These are phyloP conservation scores for Chaetura pelagica DNA, from an alignment of 2,113 vertebrate species.

Conservation along the genomic window DNA sequence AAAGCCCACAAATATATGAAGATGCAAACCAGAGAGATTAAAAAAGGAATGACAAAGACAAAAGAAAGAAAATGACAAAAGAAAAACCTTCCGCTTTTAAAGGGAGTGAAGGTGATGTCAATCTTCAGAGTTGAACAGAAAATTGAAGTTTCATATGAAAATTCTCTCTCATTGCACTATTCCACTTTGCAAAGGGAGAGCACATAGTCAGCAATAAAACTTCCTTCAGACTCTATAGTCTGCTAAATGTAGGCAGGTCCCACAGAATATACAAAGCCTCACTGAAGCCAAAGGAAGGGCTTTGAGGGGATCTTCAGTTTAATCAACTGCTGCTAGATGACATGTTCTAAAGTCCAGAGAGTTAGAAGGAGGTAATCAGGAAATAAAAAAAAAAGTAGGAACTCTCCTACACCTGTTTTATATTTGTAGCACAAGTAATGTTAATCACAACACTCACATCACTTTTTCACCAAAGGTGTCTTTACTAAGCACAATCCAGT, in stretches of 20 bases:
- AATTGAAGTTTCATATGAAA: neutral
- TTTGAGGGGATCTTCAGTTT: neutral
- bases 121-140: too few species aligned
- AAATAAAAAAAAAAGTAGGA: neutral
- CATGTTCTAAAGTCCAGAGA: neutral
- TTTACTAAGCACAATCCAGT: neutral
- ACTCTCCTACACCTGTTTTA: neutral
- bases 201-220: neutral
- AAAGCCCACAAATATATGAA: neutral
- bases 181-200: neutral
- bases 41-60: neutral
- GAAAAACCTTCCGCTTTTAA: neutral
- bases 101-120: neutral
- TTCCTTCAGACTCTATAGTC: neutral
- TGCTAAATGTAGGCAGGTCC: neutral
- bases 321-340: neutral
- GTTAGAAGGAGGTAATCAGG: neutral
- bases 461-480: neutral
- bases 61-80: neutral
- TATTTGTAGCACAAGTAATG: neutral
- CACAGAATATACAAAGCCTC: neutral
- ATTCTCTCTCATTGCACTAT: neutral
- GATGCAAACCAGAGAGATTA: neutral
- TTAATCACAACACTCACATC: rapidly evolving
- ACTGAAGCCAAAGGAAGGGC: neutral